Conservation (phyloP, 2,113 vertebrate genomes). For the Cyprinus carpio region DNA sequence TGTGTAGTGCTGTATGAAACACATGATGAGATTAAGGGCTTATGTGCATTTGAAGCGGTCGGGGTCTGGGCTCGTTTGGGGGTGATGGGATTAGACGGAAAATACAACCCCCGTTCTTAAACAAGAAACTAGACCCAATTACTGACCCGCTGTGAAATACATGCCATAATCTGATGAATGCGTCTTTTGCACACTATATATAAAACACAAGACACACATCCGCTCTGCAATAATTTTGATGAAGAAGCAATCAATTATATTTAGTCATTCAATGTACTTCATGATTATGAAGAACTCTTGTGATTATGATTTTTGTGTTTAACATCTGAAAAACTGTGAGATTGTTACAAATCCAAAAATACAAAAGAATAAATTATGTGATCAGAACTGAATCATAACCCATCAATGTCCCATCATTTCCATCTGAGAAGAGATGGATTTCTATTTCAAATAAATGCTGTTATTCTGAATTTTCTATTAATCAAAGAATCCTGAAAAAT, state of each 20-base stretch:
- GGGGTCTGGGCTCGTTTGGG: not conserved
- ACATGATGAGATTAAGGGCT: conserved; percentile 64
- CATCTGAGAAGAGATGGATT: too few relatives aligned
- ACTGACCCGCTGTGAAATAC: not conserved
- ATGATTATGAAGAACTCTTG: conserved; percentile 3
- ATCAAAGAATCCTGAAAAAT: not conserved
- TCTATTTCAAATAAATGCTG: too few relatives aligned
- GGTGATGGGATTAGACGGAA: not conserved
- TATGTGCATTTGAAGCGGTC: conserved; percentile 57
- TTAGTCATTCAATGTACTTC: not conserved
- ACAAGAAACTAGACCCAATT: not conserved
- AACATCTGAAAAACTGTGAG: not conserved
- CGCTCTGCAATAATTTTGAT: not conserved
- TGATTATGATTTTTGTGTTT: not conserved
- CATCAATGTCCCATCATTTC: too few relatives aligned
- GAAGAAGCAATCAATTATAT: not conserved
- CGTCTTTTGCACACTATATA: not conserved
- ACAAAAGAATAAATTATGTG: too few relatives aligned
- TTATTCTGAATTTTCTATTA: too few relatives aligned
- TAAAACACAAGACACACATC: not conserved
- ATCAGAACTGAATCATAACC: too few relatives aligned
- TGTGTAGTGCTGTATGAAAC: conserved; percentile 4
- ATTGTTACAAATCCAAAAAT: not conserved
- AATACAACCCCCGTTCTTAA: not conserved
- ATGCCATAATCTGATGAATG: not conserved